These are phyloP conservation scores for Teleopsis dalmanni DNA, from an alignment of 1,140 invertebrate genomes.

Conservation along the genomic window DNA sequence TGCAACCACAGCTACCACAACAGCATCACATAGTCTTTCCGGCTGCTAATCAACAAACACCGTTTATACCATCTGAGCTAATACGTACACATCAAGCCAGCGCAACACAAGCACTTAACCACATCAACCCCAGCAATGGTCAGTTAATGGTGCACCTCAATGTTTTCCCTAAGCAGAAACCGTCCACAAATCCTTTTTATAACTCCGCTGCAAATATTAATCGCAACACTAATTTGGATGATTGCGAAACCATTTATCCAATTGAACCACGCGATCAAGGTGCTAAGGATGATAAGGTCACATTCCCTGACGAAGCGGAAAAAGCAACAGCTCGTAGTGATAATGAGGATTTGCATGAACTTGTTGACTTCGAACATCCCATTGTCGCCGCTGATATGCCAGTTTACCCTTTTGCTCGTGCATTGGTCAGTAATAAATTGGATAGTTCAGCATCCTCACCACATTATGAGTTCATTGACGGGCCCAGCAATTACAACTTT, in stretches of 20 bases:
- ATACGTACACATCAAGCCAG: background rate
- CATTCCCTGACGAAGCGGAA: conserved; percentile 1
- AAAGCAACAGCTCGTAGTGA: conserved; percentile 33
- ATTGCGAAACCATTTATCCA: conserved; percentile 10
- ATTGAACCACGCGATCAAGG: conserved; percentile 27
- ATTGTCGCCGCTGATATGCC: conserved; percentile 30
- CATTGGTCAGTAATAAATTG: conserved; percentile 17
- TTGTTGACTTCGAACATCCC: conserved; percentile 39
- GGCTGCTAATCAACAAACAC: conserved; percentile 5
- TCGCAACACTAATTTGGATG: conserved; percentile 10
- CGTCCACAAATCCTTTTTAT: conserved; percentile 12
- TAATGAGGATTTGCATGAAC: conserved; percentile 10
- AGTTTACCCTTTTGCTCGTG: conserved; percentile 12
- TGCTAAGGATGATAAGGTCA: background rate
- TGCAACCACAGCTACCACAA: conserved; percentile 25
- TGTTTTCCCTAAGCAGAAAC: conserved; percentile 37
- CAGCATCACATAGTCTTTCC: conserved; percentile 1
- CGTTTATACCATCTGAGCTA: conserved; percentile 10
- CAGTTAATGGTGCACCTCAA: conserved; percentile 37
- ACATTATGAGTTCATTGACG: conserved; percentile 4
- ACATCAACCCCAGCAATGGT: conserved; percentile 10
- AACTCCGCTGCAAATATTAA: conserved; percentile 19
- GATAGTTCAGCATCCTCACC: conserved; percentile 1
- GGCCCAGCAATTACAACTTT: conserved; percentile 14
- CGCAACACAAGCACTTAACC: background rate